A percentile compares a stretch with the other conserved stretches of the same genome.
phyloP scores from a whole-genome alignment of 2,797 vertebrate genomes.

The Gallirallus australis region DNA sequence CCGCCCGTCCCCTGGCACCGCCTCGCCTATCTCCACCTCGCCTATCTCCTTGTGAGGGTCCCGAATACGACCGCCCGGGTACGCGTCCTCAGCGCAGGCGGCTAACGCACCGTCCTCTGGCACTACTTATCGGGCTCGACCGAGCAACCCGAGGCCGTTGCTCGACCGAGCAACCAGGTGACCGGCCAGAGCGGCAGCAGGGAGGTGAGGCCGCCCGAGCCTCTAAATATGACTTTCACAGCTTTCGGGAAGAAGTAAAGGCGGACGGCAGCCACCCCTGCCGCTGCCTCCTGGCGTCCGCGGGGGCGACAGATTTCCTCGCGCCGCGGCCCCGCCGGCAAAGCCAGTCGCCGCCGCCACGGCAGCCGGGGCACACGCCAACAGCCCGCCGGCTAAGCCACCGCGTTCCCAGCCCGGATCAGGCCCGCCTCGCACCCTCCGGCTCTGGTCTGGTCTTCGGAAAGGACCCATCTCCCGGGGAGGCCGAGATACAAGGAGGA shows the following conservation, averaged over 20 bases:
- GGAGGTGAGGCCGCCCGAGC: background rate
- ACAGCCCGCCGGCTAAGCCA: too few species aligned
- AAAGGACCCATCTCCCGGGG: background rate
- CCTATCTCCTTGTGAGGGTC: too few species aligned
- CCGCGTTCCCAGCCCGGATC: background rate
- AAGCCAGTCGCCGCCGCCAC: background rate
- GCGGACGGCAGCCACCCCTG: accelerated
- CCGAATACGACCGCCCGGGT: accelerated
- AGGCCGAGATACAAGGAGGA: accelerated
- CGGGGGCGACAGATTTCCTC: accelerated
- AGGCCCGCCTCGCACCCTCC: background rate
- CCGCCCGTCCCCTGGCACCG: accelerated
- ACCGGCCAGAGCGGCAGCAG: accelerated
- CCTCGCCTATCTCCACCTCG: background rate
- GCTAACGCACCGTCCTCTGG: too few species aligned
- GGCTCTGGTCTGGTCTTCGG: background rate
- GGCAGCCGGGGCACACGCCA: background rate
- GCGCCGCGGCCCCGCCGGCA: background rate
- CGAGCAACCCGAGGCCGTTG: accelerated
- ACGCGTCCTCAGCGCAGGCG: background rate
- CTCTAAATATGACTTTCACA: background rate
- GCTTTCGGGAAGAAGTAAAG: background rate
- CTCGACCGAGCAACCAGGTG: accelerated
- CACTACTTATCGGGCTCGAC: background rate
- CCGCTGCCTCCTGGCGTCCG: too few species aligned